Evolutionary conservation across 2,797 vertebrate species (phyloP), one percentile per base, ranked within the genome.

Genomic region (Pempheris klunzingeri): DNA sequence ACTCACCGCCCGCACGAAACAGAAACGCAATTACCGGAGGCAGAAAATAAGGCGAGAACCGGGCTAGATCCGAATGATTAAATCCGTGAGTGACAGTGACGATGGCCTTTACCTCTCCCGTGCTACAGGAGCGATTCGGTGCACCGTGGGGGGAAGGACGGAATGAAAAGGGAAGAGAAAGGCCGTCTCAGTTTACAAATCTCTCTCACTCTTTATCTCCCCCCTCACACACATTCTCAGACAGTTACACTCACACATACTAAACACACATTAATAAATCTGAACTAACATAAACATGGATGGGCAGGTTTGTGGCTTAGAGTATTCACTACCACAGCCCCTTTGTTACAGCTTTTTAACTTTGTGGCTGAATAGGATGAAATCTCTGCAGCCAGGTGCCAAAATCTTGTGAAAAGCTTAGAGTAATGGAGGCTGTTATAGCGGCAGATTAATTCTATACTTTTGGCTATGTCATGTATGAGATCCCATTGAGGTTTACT

Each of bases 11-110:
- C 55, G 52, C 81, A 71, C 75, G 70, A 81, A 86, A 72, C 63
- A 74, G 64, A 83, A 90, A 87, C 80, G 80, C 88, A 88, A 88
- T 90, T 87, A 89, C 74, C 74, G 64, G 86, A 86, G 82, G 80
- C 72, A 77, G 83, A 85, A 78, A 82, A 89, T 74, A 77, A 82
- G 71, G 75, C 60, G 77, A 81, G 50, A 78, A 71, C 73, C 67
- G 55, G 67, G 46, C 61, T 69, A 71, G 74, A 82, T 83, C 54
- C 78, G 77, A 83, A 41, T 85, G 85, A 88, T 88, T 81, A 76
- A 77, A 81, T 58, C 59, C 58, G 72, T 47, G 82, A 79, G 77
- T 81, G 86, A 82, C 88, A 74, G 77, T 47, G 71, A 76, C 80
- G 72, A 52, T 58, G 65, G 84, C 84, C 79, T 77, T 81, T 74